Evolutionary conservation across 2,888 invertebrate genomes (phyloP), one percentile per base, ranked within the genome.

Genomic region (Polyommatus icarus): DNA sequence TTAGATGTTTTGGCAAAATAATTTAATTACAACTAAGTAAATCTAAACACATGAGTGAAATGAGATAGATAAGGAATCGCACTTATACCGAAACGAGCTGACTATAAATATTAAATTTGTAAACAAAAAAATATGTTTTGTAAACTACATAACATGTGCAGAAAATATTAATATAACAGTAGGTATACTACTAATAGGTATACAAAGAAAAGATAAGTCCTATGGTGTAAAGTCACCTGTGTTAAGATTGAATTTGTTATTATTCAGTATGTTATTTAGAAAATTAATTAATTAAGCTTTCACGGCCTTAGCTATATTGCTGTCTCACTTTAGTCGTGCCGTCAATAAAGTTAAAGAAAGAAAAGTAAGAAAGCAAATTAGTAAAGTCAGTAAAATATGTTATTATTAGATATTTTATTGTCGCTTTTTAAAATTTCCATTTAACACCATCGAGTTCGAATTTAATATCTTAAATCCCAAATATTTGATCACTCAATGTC

Each of bases 1-100:
- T 87, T 89, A 90, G 83, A 87, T 89, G 91, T 91, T 75, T 91
- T 92, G 90, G 90, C 89, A 90, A 91, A 92, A 92, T 92, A 92
- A 92, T 90, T 92, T 91, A 91, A 87, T 85, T 84, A 85, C 81
- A 84, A 80, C 85, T 87, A 87, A 84, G 83, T 85, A 83, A 82
- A 85, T 84, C 84, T 84, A 85, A 50, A 84, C 81, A 82, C 83
- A 85, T 85, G 82, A 83, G 81, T 82, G 83, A 84, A 83, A 79
- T 80, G 80, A 77, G 75, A 78, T 54, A 80, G 59, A 78, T 76
- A 76, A 57, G 77, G 61, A 78, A 80, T 54, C 72, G 78, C 73
- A 78, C 76, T 32, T 67, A 59, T 12, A 24, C 24, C 40, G 50
- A 61, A 79, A 54, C 67, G 79, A 81, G 79, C 79, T 83, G 81